A percentile compares a stretch with the other conserved stretches of the same genome.
These are phyloP conservation scores for Samia ricini DNA, from an alignment of 1,140 invertebrate species.

Conservation along the genomic window DNA sequence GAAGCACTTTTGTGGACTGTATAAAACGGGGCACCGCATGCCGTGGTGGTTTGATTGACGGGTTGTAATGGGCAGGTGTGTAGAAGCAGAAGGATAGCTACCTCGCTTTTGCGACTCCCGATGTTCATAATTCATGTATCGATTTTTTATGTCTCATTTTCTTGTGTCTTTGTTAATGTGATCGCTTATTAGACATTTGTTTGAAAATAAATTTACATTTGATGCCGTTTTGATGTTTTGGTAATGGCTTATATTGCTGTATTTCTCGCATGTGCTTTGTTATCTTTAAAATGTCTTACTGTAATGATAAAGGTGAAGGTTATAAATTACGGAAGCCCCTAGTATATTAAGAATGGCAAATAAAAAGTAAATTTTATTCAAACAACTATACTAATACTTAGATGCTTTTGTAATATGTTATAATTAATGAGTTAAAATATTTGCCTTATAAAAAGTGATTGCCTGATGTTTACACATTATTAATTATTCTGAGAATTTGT, in stretches of 20 bases:
- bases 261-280: no score
- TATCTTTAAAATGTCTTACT: no score
- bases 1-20: constrained; percentile 72
- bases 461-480: neutral
- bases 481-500: constrained; percentile 21
- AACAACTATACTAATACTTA: no score
- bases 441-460: neutral
- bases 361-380: no score
- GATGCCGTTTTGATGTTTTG: no score
- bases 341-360: no score
- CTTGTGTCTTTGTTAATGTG: constrained; percentile 44
- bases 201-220: no score
- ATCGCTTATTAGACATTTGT: no score
- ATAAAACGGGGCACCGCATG: constrained; percentile 71
- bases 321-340: no score
- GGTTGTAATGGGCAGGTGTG: constrained; percentile 73
- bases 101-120: constrained; percentile 58
- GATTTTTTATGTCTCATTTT: constrained; percentile 50
- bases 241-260: no score
- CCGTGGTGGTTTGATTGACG: constrained; percentile 66
- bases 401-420: no score
- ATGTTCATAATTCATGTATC: constrained; percentile 38
- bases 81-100: constrained; percentile 61
- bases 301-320: no score
- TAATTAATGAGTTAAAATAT: neutral